Base-by-base conservation (phyloP, 1,140 invertebrate genomes). In the Magallana angulata region DNA sequence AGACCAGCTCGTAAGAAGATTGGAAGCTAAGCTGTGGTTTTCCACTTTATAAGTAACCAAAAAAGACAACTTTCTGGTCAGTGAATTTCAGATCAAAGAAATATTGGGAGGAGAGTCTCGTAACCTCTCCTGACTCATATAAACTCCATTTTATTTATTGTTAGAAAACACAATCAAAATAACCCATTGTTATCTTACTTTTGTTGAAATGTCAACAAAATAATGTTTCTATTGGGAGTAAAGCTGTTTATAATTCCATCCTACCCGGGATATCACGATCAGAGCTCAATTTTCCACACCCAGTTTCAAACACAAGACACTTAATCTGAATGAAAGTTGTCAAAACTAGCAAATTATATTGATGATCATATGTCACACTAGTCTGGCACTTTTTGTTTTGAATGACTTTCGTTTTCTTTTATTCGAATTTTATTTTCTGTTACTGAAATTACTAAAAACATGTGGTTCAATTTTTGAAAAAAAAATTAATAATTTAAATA, bases 201-300 rank as follows among this genome's bases (percentile, higher is more conserved):
- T 76, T 76, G 68, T 76, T 76, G 36, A 18, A 24, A 36, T 76
- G 24, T 76, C 68, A 76, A 24, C 68, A 76, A 76, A 76, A 76
- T 48, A 48, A 76, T 24, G 24, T 36, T 30, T 11, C 6, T 12
- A 12, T 2, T 11, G 12, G 24, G 24, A 76, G 18, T 71, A 76
- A 71, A 11, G 12, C 24, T 76, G 14, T 36, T 36, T 18, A 30
- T 18, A 36, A 76, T 76, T 9, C 36, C 14, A 76, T 30, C 24
- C 68, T 12, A 30, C 12, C 18, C 9, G 68, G 68, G 68, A 76
- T 76, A 76, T 76, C 68, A 30, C 68, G 24, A 12, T 76, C 12
- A 48, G 5, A 48, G 36, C 36, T 48, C 12, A 76, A 11, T 8
- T 64, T 76, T 76, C 9, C 68, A 76, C 24, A 36, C 30, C 24